phyloP scores from a whole-genome alignment of 1,140 invertebrate species.

The Drosophila azteca region DNA sequence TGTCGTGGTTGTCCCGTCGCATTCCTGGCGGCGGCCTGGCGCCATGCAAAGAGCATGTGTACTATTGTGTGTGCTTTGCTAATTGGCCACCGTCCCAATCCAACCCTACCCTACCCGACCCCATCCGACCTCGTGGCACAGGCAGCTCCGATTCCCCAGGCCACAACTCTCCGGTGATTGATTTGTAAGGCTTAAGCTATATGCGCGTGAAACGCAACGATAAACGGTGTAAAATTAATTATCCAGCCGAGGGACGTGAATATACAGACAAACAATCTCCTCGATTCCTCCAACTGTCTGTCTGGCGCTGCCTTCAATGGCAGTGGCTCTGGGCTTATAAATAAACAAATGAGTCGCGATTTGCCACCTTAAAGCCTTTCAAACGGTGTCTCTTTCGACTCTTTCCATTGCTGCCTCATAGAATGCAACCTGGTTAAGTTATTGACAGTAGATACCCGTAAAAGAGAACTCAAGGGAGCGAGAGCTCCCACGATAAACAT shows the following conservation, averaged over 20 bases:
- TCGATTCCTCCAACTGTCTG: constrained; percentile 35
- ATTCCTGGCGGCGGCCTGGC: constrained; percentile 48
- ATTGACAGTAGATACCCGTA: no score
- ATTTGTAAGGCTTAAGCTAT: constrained; percentile 72
- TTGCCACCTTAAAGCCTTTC: constrained; percentile 7
- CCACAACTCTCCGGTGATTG: constrained; percentile 48
- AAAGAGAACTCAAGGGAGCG: no score
- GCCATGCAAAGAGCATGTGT: constrained; percentile 72
- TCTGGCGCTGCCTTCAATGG: constrained; percentile 29
- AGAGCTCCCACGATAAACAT: no score
- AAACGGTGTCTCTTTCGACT: no score
- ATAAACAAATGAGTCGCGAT: constrained; percentile 67
- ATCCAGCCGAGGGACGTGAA: constrained; percentile 49
- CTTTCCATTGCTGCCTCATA: not conserved
- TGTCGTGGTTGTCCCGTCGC: constrained; percentile 31
- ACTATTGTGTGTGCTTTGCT: constrained; percentile 69
- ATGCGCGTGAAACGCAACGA: constrained; percentile 66
- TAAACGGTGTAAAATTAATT: constrained; percentile 81
- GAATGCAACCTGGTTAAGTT: no score
- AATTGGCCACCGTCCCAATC: constrained; percentile 50
- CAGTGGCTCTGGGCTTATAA: constrained; percentile 57
- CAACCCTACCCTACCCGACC: not conserved
- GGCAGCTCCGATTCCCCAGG: not conserved
- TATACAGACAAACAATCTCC: constrained; percentile 23
- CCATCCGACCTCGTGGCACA: not conserved